Evolutionary conservation across 2,888 invertebrate genomes (phyloP), one percentile per base, ranked within the genome.

Genomic region (Dynastes tityus): DNA sequence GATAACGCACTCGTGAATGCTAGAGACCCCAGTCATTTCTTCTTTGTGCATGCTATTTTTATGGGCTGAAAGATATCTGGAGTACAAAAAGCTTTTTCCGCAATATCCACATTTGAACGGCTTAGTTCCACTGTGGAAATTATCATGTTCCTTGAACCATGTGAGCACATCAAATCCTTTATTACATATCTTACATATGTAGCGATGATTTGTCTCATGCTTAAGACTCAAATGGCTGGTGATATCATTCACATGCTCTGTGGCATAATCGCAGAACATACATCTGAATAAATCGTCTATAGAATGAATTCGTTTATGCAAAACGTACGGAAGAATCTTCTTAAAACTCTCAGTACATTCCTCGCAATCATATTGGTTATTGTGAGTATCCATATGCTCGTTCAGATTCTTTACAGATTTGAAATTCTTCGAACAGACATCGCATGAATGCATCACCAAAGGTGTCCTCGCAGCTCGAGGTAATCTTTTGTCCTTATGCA

Each of bases 131-230:
- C 90, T 91, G 86, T 91, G 91, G 49, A 90, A 91, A 84, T 92
- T 92, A 82, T 90, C 90, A 87, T 92, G 92, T 76, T 91, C 91
- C 83, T 90, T 88, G 79, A 91, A 91, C 88, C 91, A 91, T 45
- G 90, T 89, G 76, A 89, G 87, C 81, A 91, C 90, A 86, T 90
- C 90, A 80, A 91, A 91, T 16, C 91, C 91, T 84, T 91, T 91
- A 82, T 90, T 90, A 84, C 91, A 91, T 8, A 89, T 88, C 74
- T 89, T 89, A 83, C 91, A 91, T 83, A 89, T 90, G 84, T 91
- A 91, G 80, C 90, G 90, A 80, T 89, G 82, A 32, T 85, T 81
- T 0, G 81, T 82, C 53, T 83, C 82, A 68, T 84, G 84, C 32
- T 79, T 76, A n/a, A 73, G 58, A 37, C 84, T 85, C n/a, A 88